Conservation (phyloP, 2,113 vertebrate species). For the Hymenochirus boettgeri region DNA sequence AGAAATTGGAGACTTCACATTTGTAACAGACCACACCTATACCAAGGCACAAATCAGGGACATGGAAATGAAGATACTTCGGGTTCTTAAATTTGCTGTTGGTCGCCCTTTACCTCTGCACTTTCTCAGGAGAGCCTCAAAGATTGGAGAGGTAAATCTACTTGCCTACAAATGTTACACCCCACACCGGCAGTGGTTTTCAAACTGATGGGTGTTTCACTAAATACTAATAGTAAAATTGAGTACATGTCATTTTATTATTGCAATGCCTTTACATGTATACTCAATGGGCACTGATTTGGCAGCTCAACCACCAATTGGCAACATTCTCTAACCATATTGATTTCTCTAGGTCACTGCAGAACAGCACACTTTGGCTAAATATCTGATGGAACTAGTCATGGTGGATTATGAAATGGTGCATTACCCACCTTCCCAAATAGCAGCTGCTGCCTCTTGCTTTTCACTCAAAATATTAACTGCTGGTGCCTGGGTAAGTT, state of each 20-base stretch:
- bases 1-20: slow-evolving; percentile 66
- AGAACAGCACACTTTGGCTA: slow-evolving; percentile 72
- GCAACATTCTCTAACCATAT: too few relatives aligned
- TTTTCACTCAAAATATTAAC: slow-evolving; percentile 70
- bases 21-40: slow-evolving; percentile 66
- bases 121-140: slow-evolving; percentile 74
- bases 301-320: too few relatives aligned
- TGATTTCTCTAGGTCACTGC: slow-evolving; percentile 63
- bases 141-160: slow-evolving; percentile 74
- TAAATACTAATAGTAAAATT: too few relatives aligned
- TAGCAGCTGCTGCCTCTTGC: slow-evolving; percentile 72
- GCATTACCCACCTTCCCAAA: slow-evolving; percentile 72
- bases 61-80: slow-evolving; percentile 77
- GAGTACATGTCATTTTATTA: too few relatives aligned
- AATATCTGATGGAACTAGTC: slow-evolving; percentile 80
- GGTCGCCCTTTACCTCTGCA: slow-evolving; percentile 68
- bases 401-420: slow-evolving; percentile 82
- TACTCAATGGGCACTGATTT: too few relatives aligned
- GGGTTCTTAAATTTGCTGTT: slow-evolving; percentile 68
- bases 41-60: slow-evolving; percentile 69
- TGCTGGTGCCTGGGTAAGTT: slow-evolving; percentile 71
- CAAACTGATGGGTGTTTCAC: too few relatives aligned
- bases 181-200: too few relatives aligned
- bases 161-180: too few relatives aligned
- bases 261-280: too few relatives aligned